phyloP scores from a whole-genome alignment of 2,113 vertebrate genomes.

The Tenrec ecaudatus region DNA sequence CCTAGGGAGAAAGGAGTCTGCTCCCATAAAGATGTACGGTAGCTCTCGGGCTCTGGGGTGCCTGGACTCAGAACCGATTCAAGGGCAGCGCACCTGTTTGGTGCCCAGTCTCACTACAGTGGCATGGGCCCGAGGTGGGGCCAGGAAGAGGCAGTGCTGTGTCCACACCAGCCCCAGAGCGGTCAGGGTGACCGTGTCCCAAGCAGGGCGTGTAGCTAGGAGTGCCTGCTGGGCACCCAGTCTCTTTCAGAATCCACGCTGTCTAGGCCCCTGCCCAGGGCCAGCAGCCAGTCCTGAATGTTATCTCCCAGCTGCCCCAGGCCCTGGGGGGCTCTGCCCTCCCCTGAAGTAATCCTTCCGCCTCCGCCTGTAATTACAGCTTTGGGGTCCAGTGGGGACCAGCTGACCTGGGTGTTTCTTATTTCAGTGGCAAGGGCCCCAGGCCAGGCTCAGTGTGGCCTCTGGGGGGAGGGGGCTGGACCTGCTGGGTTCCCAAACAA shows the following conservation, averaged over 20 bases:
- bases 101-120: no score
- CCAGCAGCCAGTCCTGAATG: neutral
- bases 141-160: no score
- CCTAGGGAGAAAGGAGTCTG: no score
- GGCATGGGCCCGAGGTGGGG: no score
- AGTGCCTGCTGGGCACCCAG: no score
- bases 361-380: conserved; percentile 74
- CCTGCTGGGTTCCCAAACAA: neutral
- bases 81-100: no score
- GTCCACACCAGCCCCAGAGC: neutral
- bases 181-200: neutral
- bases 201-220: no score
- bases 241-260: neutral
- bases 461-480: neutral
- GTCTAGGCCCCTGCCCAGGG: neutral
- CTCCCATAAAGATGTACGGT: no score
- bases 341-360: conserved; percentile 70
- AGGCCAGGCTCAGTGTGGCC: neutral
- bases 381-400: conserved; percentile 42
- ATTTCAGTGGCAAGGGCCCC: neutral
- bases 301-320: neutral
- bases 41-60: no score
- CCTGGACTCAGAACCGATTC: no score
- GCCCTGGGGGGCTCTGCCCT: neutral
- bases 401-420: neutral